Evolutionary conservation across 2,113 vertebrate species (phyloP).

Genomic region (Montifringilla adamsi): DNA sequence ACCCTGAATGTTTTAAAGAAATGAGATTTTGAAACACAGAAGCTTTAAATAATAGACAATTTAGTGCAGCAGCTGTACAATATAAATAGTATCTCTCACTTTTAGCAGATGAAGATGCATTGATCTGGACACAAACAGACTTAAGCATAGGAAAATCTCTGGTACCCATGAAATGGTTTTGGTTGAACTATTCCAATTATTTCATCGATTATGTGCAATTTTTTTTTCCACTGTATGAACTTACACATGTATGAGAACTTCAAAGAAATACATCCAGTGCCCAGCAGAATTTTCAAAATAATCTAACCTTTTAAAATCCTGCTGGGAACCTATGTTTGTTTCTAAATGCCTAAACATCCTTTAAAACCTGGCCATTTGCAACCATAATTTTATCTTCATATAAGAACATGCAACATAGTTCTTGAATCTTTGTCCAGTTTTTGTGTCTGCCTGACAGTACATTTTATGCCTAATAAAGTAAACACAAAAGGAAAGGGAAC

Average conservation of each 20-base stretch:
- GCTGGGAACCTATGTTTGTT: background rate
- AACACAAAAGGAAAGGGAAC: background rate
- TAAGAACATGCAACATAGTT: background rate
- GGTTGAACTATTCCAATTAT: constrained; percentile 28
- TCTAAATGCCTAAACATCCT: background rate
- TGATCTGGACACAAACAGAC: constrained; percentile 4
- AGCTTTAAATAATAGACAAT: constrained; percentile 16
- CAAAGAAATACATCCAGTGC: background rate
- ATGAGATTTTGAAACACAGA: background rate
- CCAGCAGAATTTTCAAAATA: constrained; percentile 33
- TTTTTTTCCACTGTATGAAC: constrained; percentile 28
- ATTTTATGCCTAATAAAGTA: background rate
- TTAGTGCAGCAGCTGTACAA: background rate
- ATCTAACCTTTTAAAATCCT: constrained; percentile 24
- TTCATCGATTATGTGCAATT: constrained; percentile 38
- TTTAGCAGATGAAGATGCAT: constrained; percentile 46
- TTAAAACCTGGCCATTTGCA: background rate
- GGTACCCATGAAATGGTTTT: background rate
- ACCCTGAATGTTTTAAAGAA: background rate
- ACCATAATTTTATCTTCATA: background rate
- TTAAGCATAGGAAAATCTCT: background rate
- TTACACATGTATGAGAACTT: background rate
- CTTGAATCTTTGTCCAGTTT: background rate
- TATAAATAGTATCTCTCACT: background rate
- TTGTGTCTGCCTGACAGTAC: background rate